These are phyloP conservation scores for Hyppa rectilinea DNA, from an alignment of 2,888 invertebrate species.

Conservation along the genomic window DNA sequence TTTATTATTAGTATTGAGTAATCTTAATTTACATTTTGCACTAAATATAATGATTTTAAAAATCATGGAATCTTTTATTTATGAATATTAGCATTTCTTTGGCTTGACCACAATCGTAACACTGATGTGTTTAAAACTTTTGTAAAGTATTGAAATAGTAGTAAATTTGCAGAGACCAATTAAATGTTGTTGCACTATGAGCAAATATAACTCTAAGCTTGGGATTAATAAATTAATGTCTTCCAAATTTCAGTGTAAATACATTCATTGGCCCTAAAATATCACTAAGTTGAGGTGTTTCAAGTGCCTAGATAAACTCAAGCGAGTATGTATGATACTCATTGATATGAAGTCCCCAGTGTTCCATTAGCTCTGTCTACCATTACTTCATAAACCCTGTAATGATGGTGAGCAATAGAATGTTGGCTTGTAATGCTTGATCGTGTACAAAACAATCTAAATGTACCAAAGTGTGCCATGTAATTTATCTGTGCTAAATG, in stretches of 20 bases:
- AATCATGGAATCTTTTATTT: conserved; percentile 2
- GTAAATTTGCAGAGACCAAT: conserved; percentile 51
- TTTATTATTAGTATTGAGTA: conserved; percentile 28
- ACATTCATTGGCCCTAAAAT: conserved; percentile 49
- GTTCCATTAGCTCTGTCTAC: conserved; percentile 25
- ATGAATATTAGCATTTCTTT: not conserved
- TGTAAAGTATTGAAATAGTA: conserved; percentile 6
- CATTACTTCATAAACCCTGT: conserved; percentile 6
- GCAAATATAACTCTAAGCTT: conserved; percentile 62
- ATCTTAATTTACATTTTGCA: conserved; percentile 9
- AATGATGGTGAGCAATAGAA: conserved; percentile 40
- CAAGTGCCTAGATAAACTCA: conserved; percentile 36
- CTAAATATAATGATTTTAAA: not conserved
- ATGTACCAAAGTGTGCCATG: conserved; percentile 50
- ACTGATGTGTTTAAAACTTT: not conserved
- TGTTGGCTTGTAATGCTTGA: conserved; percentile 40
- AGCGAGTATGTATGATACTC: conserved; percentile 51
- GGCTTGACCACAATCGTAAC: not conserved
- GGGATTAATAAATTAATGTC: conserved; percentile 54
- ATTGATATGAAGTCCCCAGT: conserved; percentile 20
- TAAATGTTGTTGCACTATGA: conserved; percentile 57
- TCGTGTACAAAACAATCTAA: conserved; percentile 20
- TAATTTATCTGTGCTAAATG: conserved; percentile 58
- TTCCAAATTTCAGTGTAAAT: conserved; percentile 61
- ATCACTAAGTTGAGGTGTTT: conserved; percentile 21